A percentile compares a stretch with the other conserved stretches of the same genome.
Conservation (phyloP, 2,888 invertebrate genomes). For the Drosophila mettleri region DNA sequence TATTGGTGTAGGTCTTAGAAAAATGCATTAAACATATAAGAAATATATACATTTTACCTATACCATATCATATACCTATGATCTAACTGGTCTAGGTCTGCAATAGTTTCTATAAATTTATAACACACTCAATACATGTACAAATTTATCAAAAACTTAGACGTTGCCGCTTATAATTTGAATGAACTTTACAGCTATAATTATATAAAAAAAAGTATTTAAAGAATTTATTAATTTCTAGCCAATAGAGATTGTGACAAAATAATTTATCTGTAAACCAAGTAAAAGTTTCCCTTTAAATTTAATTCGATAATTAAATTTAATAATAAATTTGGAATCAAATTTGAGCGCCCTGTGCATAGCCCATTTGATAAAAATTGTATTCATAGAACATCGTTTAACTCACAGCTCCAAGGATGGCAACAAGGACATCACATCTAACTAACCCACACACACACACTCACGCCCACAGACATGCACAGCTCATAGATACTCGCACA, state of each 20-base stretch:
- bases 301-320: no score
- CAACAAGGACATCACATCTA: constrained; percentile 14
- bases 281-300: not conserved
- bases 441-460: constrained; percentile 20
- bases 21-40: no score
- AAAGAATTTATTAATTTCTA: not conserved
- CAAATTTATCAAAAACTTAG: no score
- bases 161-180: no score
- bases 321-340: not conserved
- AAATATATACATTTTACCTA: no score
- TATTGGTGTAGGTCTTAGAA: no score
- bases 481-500: constrained; percentile 13
- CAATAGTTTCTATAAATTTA: no score
- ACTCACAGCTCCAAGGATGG: constrained; percentile 27
- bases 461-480: not conserved
- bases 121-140: no score
- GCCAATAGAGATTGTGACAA: not conserved
- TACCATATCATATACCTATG: no score
- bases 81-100: no score
- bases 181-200: not conserved
- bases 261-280: not conserved
- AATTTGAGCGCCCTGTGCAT: constrained; percentile 30
- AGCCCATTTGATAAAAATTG: constrained; percentile 20
- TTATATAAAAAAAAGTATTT: not conserved
- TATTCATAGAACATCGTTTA: constrained; percentile 28